Evolutionary conservation across 2,888 invertebrate genomes (phyloP).

Genomic region (Philereme vetulata): DNA sequence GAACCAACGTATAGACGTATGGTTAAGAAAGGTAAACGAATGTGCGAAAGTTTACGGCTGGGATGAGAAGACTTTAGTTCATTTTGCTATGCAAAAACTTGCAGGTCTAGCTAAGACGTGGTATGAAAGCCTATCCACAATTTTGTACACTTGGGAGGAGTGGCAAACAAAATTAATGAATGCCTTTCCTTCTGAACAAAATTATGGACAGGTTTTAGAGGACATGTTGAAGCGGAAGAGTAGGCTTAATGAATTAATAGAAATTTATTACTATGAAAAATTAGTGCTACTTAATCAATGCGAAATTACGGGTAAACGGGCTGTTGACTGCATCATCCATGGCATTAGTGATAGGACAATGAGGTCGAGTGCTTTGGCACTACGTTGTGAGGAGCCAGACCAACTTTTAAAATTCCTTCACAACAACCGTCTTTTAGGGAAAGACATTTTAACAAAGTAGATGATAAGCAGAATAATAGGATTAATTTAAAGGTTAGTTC

Average conservation of each 20-base stretch:
- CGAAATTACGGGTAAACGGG: neutral
- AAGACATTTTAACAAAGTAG: too few species aligned
- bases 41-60: slow-evolving; percentile 35
- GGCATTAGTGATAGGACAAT: slow-evolving; percentile 2
- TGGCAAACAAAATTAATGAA: slow-evolving; percentile 37
- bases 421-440: too few species aligned
- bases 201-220: slow-evolving; percentile 33
- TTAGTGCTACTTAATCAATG: slow-evolving; percentile 3
- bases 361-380: slow-evolving; percentile 1
- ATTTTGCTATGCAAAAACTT: slow-evolving; percentile 37
- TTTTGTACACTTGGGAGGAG: slow-evolving; percentile 35
- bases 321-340: slow-evolving; percentile 2
- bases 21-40: slow-evolving; percentile 28
- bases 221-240: slow-evolving; percentile 30
- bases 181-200: slow-evolving; percentile 38
- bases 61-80: slow-evolving; percentile 32
- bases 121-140: slow-evolving; percentile 33
- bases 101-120: slow-evolving; percentile 37
- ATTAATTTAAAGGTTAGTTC: too few species aligned
- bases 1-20: slow-evolving; percentile 19
- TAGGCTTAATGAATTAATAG: neutral
- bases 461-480: too few species aligned
- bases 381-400: too few species aligned
- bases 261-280: slow-evolving; percentile 9
- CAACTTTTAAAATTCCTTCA: too few species aligned